Evolutionary conservation across 1,140 invertebrate species (phyloP).

Genomic region (Pararge aegeria): DNA sequence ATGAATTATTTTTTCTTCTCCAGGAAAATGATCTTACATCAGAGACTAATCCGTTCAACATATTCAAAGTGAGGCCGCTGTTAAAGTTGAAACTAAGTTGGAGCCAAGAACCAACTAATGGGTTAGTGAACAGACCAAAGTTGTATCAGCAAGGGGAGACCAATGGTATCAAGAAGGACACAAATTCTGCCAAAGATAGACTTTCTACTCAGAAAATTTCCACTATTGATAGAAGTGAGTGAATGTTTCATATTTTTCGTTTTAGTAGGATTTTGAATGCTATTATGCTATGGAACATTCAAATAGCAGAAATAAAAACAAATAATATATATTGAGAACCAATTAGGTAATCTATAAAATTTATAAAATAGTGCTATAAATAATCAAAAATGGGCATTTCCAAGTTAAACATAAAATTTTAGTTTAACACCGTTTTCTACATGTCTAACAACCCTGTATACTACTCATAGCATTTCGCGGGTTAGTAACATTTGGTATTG

Average conservation of each 20-base stretch:
- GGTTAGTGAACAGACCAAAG: conserved; percentile 85
- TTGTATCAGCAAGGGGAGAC: conserved; percentile 69
- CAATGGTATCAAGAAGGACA: conserved; percentile 64
- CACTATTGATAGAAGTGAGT: conserved; percentile 58
- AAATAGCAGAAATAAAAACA: too few relatives aligned
- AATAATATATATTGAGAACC: too few relatives aligned
- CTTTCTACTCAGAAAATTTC: conserved; percentile 46
- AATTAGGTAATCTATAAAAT: too few relatives aligned
- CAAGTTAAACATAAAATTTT: too few relatives aligned
- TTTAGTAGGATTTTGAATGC: too few relatives aligned
- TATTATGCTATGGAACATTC: too few relatives aligned
- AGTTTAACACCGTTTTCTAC: too few relatives aligned
- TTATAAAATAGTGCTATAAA: too few relatives aligned
- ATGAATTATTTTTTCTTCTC: conserved; percentile 19
- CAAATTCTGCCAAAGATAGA: conserved; percentile 50
- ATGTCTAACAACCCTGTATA: too few relatives aligned
- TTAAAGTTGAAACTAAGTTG: conserved; percentile 92
- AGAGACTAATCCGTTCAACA: conserved; percentile 83
- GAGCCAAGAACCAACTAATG: conserved; percentile 86
- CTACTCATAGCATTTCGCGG: too few relatives aligned
- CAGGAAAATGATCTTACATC: conserved; percentile 71
- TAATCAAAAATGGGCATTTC: too few relatives aligned
- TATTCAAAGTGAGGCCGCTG: conserved; percentile 87
- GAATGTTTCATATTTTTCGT: conserved; percentile 22
- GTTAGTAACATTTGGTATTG: too few relatives aligned